Percentiles rank a stretch among this genome's conserved stretches.
Conservation (phyloP, 2,888 invertebrate species). For the Athalia cordata region DNA sequence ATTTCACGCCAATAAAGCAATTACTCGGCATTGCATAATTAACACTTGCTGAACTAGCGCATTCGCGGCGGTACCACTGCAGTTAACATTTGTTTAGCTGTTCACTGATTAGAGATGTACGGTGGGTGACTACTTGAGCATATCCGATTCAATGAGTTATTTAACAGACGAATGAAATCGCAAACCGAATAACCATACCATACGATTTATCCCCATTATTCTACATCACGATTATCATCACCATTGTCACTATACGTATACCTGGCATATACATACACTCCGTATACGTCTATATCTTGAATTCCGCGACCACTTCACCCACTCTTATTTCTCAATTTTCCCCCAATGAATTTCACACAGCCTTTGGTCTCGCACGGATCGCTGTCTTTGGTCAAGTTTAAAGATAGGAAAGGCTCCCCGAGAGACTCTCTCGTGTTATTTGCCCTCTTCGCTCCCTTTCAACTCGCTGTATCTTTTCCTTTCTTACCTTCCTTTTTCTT, state of each 20-base stretch:
- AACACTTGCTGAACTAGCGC: conserved; percentile 17
- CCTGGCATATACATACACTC: no score
- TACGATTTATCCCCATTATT: no score
- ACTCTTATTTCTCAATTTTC: conserved; percentile 16
- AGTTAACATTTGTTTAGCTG: conserved; percentile 19
- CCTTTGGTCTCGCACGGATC: conserved; percentile 18
- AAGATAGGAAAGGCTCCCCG: conserved; percentile 10
- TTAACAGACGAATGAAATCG: neutral
- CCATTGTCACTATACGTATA: no score
- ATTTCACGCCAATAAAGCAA: conserved; percentile 27
- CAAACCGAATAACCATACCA: neutral
- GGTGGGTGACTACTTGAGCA: neutral
- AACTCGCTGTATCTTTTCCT: neutral
- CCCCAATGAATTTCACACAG: conserved; percentile 29
- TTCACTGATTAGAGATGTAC: conserved; percentile 27
- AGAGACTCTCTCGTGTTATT: conserved; percentile 31
- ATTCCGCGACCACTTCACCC: conserved; percentile 6
- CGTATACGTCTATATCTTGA: neutral
- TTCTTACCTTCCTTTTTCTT: neutral
- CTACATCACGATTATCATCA: no score
- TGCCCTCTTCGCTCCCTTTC: conserved; percentile 1
- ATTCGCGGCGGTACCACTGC: neutral
- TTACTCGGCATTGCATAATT: conserved; percentile 1
- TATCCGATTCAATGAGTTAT: neutral
- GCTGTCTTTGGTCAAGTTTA: conserved; percentile 19